Evolutionary conservation across 2,888 invertebrate species (phyloP), one percentile per base, ranked within the genome.

Genomic region (Spodoptera exigua): DNA sequence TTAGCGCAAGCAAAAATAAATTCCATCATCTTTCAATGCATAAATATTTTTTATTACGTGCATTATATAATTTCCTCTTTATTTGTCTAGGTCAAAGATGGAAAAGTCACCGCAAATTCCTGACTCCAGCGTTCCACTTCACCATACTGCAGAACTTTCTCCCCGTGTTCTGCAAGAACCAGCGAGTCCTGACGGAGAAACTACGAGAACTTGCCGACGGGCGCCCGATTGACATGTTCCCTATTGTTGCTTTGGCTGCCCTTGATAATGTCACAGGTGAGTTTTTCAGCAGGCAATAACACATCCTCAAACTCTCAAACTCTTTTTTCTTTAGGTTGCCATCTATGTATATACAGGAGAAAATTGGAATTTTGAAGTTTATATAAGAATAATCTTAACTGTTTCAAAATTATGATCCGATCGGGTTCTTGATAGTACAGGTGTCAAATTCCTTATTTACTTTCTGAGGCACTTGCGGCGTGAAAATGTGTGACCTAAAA

Each of bases 61-160:
- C 10, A 16, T 5, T 59, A 13, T 55, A 40, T 41, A 40, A 47
- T 39, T 10, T 13, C 11, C 7, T 41, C 12, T 36, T 12, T 34
- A 47, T 35, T 58, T 47, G 53, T 47, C 2, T 77, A 92, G 94
- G 93, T 57, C 75, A 83, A 36, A 85, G 84, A 86, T 97, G 97
- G 97, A 95, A 94, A 71, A 88, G 86, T 0, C 95, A 96, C 67
- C 94, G 97, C 17, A 97, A 96, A 84, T 95, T 97, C 64, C 87
- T 97, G 47, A 97, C 97, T 0, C 97, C 97, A 0, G 95, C 97
- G 0, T 97, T 97, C 85, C 97, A 97, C 86, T 97, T 97, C 82
- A 96, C 96, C 79, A 97, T 97, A 61, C 86, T 97, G 53, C 96
- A 97, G 79, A 95, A 96, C 74, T 97, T 97, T 84, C 85, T 96